Evolutionary conservation across 1,140 invertebrate species (phyloP).

Genomic region (Lamellibrachia luymesi): DNA sequence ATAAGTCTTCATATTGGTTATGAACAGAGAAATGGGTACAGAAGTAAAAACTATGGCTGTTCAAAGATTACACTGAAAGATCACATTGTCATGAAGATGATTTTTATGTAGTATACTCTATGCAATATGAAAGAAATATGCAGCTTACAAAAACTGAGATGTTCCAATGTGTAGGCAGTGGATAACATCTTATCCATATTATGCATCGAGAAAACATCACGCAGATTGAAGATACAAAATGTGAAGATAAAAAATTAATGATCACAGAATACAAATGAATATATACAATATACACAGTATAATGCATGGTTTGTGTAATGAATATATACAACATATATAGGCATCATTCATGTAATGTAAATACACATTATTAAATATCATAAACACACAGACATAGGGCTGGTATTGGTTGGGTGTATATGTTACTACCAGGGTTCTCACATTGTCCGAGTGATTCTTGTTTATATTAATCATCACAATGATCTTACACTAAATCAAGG

Average conservation of each 20-base stretch:
- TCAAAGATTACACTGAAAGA: neutral
- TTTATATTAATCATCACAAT: neutral
- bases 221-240: neutral
- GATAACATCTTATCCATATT: neutral
- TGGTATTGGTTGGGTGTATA: neutral
- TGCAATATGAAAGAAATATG: neutral
- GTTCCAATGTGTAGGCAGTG: neutral
- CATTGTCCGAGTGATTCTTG: neutral
- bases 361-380: neutral
- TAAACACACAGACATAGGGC: neutral
- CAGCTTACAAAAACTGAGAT: neutral
- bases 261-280: neutral
- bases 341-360: neutral
- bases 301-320: neutral
- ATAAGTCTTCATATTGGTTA: too few relatives aligned
- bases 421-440: neutral
- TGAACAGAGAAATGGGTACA: neutral
- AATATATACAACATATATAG: neutral
- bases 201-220: neutral
- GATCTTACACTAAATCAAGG: neutral
- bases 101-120: neutral
- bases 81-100: neutral
- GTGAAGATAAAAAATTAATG: neutral
- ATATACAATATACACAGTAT: neutral
- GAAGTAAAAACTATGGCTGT: neutral